phyloP scores from a whole-genome alignment of 2,888 invertebrate species.

The Thereva nobilitata region DNA sequence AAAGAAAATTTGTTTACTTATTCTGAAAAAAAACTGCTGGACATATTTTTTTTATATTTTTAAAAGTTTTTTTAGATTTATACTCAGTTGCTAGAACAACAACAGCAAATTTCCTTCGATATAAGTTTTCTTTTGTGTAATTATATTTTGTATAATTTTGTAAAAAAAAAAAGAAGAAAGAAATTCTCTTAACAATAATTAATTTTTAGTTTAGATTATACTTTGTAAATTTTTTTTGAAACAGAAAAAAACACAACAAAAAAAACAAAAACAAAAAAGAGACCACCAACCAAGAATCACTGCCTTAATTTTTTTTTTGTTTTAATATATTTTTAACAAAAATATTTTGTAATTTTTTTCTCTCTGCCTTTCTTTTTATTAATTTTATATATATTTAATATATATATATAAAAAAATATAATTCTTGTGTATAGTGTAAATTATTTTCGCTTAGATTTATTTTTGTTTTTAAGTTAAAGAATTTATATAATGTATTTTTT shows the following conservation, averaged over 20 bases:
- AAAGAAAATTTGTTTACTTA: neutral
- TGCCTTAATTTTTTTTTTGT: slow-evolving; percentile 27
- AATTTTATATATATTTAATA: slow-evolving; percentile 5
- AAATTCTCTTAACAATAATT: no score
- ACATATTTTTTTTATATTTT: slow-evolving; percentile 17
- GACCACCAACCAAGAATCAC: slow-evolving; percentile 34
- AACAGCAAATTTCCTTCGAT: no score
- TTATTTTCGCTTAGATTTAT: slow-evolving; percentile 18
- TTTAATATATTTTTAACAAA: neutral
- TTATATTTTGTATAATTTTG: slow-evolving; percentile 5
- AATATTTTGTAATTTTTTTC: slow-evolving; percentile 2
- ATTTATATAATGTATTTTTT: neutral
- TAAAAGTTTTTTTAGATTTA: slow-evolving; percentile 12
- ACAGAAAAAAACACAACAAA: slow-evolving; percentile 2
- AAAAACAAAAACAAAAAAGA: slow-evolving; percentile 23
- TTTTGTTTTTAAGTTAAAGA: slow-evolving; percentile 15
- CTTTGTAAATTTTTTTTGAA: neutral
- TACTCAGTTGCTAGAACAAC: no score
- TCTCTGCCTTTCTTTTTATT: neutral
- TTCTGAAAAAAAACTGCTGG: slow-evolving; percentile 20
- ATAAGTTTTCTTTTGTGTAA: no score
- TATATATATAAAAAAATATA: slow-evolving; percentile 16
- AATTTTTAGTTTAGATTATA: slow-evolving; percentile 14
- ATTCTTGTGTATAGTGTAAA: slow-evolving; percentile 32
- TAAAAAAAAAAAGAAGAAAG: slow-evolving; percentile 5